Conservation (phyloP, 2,888 invertebrate genomes). For the Thera obeliscata region DNA sequence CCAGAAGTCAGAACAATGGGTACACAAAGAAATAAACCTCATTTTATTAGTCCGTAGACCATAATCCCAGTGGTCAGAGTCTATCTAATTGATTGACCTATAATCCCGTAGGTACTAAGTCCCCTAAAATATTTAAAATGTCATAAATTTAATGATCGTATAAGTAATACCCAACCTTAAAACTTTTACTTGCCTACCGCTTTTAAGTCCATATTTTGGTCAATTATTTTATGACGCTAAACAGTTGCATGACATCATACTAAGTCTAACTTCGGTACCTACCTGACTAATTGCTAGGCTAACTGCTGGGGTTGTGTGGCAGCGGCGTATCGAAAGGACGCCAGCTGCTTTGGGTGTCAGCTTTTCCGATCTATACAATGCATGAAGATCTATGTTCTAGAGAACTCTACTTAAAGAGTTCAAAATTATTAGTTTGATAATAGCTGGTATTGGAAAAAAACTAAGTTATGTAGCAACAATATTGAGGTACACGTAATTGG, state of each 20-base stretch:
- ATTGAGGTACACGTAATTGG: not conserved
- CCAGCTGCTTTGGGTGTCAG: conserved; percentile 66
- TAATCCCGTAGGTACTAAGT: too few relatives aligned
- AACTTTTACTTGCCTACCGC: too few relatives aligned
- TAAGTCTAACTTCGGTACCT: not conserved
- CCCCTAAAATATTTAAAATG: too few relatives aligned
- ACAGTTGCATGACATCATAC: too few relatives aligned
- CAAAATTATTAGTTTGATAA: not conserved
- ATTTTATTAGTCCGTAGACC: not conserved
- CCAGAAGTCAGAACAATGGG: conserved; percentile 1
- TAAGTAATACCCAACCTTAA: too few relatives aligned
- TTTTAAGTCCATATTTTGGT: too few relatives aligned
- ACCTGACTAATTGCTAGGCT: not conserved
- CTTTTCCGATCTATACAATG: conserved; percentile 63
- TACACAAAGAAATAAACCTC: not conserved
- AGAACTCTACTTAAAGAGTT: conserved; percentile 12
- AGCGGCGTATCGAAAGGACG: conserved; percentile 44
- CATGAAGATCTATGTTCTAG: conserved; percentile 37
- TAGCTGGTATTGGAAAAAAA: not conserved
- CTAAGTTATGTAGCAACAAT: not conserved
- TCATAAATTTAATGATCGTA: too few relatives aligned
- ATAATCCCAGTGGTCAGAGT: not conserved
- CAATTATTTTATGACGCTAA: too few relatives aligned
- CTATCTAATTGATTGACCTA: too few relatives aligned
- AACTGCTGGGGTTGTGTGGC: conserved; percentile 13